Evolutionary conservation across 2,797 vertebrate genomes (phyloP).

Genomic region (Carapus acus): DNA sequence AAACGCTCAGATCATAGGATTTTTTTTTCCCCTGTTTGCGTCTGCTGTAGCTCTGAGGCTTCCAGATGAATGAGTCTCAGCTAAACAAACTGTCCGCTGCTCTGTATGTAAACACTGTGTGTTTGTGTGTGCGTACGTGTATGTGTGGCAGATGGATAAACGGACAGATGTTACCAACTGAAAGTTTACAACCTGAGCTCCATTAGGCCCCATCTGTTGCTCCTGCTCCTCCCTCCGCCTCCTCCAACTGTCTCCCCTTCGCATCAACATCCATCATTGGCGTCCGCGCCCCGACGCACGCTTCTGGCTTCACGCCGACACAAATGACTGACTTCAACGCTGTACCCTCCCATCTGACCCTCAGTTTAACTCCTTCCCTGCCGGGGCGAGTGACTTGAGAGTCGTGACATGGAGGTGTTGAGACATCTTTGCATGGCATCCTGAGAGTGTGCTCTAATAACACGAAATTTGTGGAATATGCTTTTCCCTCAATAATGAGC

Average conservation of each 20-base stretch:
- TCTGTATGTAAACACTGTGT: slow-evolving; percentile 24
- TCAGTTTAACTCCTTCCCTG: slow-evolving; percentile 30
- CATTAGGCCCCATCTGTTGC: slow-evolving; percentile 78
- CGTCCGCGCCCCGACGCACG: slow-evolving; percentile 18
- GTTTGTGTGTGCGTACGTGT: no score
- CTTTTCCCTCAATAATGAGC: no score
- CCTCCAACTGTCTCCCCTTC: slow-evolving; percentile 58
- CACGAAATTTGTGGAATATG: no score
- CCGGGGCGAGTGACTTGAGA: slow-evolving; percentile 6
- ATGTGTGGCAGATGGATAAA: slow-evolving; percentile 73
- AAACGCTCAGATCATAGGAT: slow-evolving; percentile 25
- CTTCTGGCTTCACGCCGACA: neutral
- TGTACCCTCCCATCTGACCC: slow-evolving; percentile 35
- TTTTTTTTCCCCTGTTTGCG: slow-evolving; percentile 11
- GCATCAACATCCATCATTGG: slow-evolving; percentile 56
- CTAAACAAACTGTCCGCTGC: slow-evolving; percentile 51
- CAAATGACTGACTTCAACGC: slow-evolving; percentile 37
- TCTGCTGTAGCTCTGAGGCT: slow-evolving; percentile 25
- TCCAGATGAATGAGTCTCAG: slow-evolving; percentile 45
- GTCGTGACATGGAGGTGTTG: slow-evolving; percentile 9
- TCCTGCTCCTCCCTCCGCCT: slow-evolving; percentile 65
- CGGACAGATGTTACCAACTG: slow-evolving; percentile 77
- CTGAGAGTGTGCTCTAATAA: no score
- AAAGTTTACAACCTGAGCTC: slow-evolving; percentile 77
- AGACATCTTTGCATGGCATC: no score